phyloP scores from a whole-genome alignment of 2,113 vertebrate species.

The Leptodactylus fuscus region DNA sequence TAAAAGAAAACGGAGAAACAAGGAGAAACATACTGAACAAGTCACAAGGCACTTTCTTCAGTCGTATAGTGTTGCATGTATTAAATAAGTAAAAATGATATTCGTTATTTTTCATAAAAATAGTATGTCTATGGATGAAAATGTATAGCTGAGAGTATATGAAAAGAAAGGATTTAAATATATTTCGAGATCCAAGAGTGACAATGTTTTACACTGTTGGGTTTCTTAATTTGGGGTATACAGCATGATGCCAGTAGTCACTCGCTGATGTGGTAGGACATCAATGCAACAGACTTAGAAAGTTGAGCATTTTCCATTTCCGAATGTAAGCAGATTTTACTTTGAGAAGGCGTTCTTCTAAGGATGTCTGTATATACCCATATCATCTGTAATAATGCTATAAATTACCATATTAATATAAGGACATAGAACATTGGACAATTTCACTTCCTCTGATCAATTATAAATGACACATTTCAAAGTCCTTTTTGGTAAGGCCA shows the following conservation, averaged over 20 bases:
- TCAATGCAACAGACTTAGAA: not conserved
- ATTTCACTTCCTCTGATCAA: not conserved
- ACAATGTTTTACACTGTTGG: too few relatives aligned
- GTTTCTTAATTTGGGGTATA: too few relatives aligned
- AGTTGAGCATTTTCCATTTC: not conserved
- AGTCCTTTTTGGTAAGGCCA: not conserved
- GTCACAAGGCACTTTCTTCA: slow-evolving; percentile 2
- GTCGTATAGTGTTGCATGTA: too few relatives aligned
- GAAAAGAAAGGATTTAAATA: not conserved
- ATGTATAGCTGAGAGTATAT: not conserved
- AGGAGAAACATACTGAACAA: not conserved
- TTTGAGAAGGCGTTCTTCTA: not conserved
- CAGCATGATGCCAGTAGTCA: too few relatives aligned
- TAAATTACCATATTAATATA: slow-evolving; percentile 25
- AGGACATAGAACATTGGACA: not conserved
- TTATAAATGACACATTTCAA: not conserved
- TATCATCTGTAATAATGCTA: not conserved
- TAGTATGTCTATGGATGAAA: not conserved
- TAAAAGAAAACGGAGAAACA: not conserved
- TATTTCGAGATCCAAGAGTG: not conserved
- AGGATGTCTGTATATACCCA: not conserved
- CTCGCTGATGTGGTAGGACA: not conserved
- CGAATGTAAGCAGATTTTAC: not conserved
- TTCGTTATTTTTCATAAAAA: not conserved
- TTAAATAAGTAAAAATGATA: too few relatives aligned